Evolutionary conservation across 2,888 invertebrate genomes (phyloP), one percentile per base, ranked within the genome.

Genomic region (Eilema griseolum): DNA sequence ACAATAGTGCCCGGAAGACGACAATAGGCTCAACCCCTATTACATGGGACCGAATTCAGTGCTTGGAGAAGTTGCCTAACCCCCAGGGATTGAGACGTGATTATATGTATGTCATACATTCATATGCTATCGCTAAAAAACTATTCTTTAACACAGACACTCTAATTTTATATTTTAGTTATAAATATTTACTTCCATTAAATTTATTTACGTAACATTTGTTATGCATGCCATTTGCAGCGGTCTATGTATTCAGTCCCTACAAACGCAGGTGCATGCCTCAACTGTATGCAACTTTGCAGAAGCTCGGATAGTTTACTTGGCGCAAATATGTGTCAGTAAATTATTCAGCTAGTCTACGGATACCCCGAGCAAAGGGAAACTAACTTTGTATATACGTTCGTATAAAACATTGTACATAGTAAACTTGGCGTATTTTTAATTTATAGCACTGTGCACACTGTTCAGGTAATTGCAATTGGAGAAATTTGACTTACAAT

Each of bases 241-340:
- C 12, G 56, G n/a, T 28, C 52, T 33, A 10, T 60, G 37, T 56
- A 26, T 68, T 33, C 23, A 31, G 28, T 61, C 14, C 52, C 23
- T 60, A 70, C 66, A 56, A 69, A 69, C 52, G 70, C 56, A 70
- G 61, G 52, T 61, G 69, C 61, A 70, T 66, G 56, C 61, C 66
- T 71, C 57, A 65, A 37, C 20, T 71, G 68, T 69, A 52, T 61
- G 41, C 59, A 68, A 75, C 66, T 66, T 66, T 33, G 73, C 66
- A 66, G 69, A 64, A 73, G 61, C 80, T 69, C 61, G 61, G 68
- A 70, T 74, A 76, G 74, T 80, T 82, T 74, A 75, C 71, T 69
- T 74, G 62, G 72, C 61, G 64, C 75, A 80, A 74, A 80, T 82
- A 77, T 82, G 62, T 80, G 82, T 72, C 70, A 59, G 80, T 79